phyloP scores from a whole-genome alignment of 2,113 vertebrate species.

The Gobius niger region DNA sequence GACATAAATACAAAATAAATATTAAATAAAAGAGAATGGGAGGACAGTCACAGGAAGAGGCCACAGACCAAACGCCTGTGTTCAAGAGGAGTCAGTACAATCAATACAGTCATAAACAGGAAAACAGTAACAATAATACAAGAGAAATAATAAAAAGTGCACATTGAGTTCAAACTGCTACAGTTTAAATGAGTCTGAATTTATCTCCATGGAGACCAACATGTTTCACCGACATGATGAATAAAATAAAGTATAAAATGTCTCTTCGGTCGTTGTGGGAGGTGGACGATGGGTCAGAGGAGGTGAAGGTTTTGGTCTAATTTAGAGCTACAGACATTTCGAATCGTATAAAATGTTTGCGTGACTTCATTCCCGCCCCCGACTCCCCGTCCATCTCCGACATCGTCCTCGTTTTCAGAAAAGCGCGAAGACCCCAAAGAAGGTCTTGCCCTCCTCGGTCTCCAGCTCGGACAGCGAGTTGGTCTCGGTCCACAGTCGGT shows the following conservation, averaged over 20 bases:
- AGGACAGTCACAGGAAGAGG: not conserved
- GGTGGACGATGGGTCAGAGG: not conserved
- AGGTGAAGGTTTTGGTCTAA: not conserved
- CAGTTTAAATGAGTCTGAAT: slow-evolving; percentile 54
- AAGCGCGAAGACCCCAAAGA: slow-evolving; percentile 76
- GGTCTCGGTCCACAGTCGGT: slow-evolving; percentile 66
- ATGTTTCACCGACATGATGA: slow-evolving; percentile 59
- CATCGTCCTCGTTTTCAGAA: slow-evolving; percentile 31
- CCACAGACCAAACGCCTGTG: slow-evolving; percentile 25
- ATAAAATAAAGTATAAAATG: slow-evolving; percentile 34
- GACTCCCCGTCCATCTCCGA: not conserved
- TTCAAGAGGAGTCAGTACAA: not conserved
- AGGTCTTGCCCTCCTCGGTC: slow-evolving; percentile 59
- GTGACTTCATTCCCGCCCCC: no score
- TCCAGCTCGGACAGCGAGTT: slow-evolving; percentile 53
- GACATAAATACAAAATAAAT: slow-evolving; percentile 67
- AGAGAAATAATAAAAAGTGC: slow-evolving; percentile 57
- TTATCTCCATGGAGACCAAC: slow-evolving; percentile 66
- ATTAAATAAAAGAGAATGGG: slow-evolving; percentile 20
- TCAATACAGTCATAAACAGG: not conserved
- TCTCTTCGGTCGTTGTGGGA: not conserved
- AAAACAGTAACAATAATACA: slow-evolving; percentile 11
- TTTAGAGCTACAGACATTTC: no score
- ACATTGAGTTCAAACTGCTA: slow-evolving; percentile 64
- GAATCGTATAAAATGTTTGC: no score